Base-by-base conservation (phyloP, 2,888 invertebrate species). In the Drosophila lutescens region DNA sequence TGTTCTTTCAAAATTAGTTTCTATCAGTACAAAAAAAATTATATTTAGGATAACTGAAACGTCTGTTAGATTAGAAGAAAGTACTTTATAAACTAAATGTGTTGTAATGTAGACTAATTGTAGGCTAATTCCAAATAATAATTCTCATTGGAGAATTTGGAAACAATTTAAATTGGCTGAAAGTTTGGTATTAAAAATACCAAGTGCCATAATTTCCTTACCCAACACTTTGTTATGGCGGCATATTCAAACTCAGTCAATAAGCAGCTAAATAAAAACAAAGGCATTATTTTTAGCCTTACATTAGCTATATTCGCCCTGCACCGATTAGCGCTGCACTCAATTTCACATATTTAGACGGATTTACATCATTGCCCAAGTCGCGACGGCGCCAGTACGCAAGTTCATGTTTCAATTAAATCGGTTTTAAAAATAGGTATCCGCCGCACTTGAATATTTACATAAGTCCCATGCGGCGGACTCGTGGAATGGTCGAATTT, bases 341-440 rank as follows among this genome's bases (percentile, higher is more conserved):
- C 44, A 56, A 70, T 71, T 66, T 55, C 40, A 40, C 61, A 57
- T 72, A 60, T 49, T 59, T 76, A 63, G 60, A 41, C 47, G 13
- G 46, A 47, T 62, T 63, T 76, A 68, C 73, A 76, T 78, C 68
- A 76, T 73, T 76, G 63, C 26, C 26, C 53, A 57, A 63, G 57
- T 54, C 62, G 17, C 53, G 57, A 50, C 72, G 72, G 65, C 72
- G 72, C 66, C 66, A 57, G 38, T 20, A 60, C 46, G 46, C 49
- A 65, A 74, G 68, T 74, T 74, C 62, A 63, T 54, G 56, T 74
- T 70, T 76, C 79, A 74, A 70, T 78, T 59, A 60, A 67, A 60
- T 60, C 23, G 50, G 26, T 58, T 56, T 56, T 78, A 77, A 60
- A 76, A 78, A 78, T 80, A 80, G 50, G 30, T 43, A 44, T 59